Base-by-base conservation (phyloP, 2,888 invertebrate genomes). In the Drosophila macrospina region DNA sequence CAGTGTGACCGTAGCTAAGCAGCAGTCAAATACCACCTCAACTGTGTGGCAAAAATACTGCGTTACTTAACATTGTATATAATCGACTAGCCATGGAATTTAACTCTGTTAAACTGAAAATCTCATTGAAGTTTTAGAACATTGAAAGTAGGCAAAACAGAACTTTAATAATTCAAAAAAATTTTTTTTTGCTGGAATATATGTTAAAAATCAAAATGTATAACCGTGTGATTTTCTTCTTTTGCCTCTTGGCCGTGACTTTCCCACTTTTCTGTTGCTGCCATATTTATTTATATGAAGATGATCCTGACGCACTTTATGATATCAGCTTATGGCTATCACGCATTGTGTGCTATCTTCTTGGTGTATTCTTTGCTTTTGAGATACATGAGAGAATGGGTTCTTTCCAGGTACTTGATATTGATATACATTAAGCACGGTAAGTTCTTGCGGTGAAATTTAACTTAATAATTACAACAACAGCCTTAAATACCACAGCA, bases 1-100 rank as follows among this genome's bases (percentile, higher is more conserved):
- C 42, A 47, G 44, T 66, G 72, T 66, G 72, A 47, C 77, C 72
- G 34, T 56, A 3, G 34, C 36, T 4, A 4, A 7, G 0, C 6
- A 32, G 5, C n/a, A 7, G 11, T 1, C 15, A 37, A 64, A 73
- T 54, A 50, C 44, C 70, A 55, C 1, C 1, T 26, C 1, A 2
- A 1, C 10, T 39, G 24, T n/a, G 4, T 2, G 10, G 15, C 11
- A 30, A 11, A 54, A 73, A 67, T 54, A 56, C 55, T 45, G 26
- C 32, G 16, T 2, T 8, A 24, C 4, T 15, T 26, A 5, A n/a
- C 11, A 15, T 15, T 37, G 11, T 2, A 5, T 28, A n/a, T 16
- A 30, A 41, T 39, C 30, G 34, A 26, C 26, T 5, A 37, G 2
- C 15, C n/a, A 2, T 45, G 13, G 1, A 41, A 10, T 41, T 16